Evolutionary conservation across 92 coral and sea anemone genomes (phyloP), one percentile per base, ranked within the genome.

Genomic region (Epizoanthus illoricatus): DNA sequence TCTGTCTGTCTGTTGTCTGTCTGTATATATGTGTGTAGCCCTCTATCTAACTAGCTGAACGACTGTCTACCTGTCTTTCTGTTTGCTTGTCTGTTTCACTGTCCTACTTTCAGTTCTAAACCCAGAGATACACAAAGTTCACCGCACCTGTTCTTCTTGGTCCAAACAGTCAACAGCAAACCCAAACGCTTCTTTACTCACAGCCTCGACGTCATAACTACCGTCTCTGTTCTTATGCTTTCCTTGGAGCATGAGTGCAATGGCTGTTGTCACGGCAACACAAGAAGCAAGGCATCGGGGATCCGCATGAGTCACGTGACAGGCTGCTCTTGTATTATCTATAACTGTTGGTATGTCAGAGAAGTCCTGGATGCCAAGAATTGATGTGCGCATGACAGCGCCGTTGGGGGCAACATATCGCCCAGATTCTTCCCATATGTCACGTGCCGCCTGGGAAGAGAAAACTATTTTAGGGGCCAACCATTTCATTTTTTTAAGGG

Each of bases 211-310:
- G 74, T 96, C 90, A 64, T 71, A 90, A 18, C 80, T 56, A 12
- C 85, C 86, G 55, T 83, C 89, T 24, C 80, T 58, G 4, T 76
- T 84, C 74, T 58, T 81, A 67, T 89, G 89, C 75, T 88, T 88
- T n/a, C 99, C 94, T 69, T 96, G 99, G 45, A 96, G 81, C 99
- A 96, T 96, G 80, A 93, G 52, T 21, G 99, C 96, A 41, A 96
- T 85, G 59, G 99, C 99, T 20, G 97, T 92, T 87, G 99, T 96
- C 80, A 90, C 98, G 43, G 98, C 99, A 84, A 96, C 91, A 72
- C 99, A 96, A 4, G 99, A 96, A 5, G 99, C 99, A 66, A 96
- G 83, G 73, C 99, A 96, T 80, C 99, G 87, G 23, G 98, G 99
- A 81, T 96, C 99, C 60, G 98, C 98, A 81, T 96, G 99, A 8